Evolutionary conservation across 2,888 invertebrate genomes (phyloP).

Genomic region (Eupelmus urozonus): DNA sequence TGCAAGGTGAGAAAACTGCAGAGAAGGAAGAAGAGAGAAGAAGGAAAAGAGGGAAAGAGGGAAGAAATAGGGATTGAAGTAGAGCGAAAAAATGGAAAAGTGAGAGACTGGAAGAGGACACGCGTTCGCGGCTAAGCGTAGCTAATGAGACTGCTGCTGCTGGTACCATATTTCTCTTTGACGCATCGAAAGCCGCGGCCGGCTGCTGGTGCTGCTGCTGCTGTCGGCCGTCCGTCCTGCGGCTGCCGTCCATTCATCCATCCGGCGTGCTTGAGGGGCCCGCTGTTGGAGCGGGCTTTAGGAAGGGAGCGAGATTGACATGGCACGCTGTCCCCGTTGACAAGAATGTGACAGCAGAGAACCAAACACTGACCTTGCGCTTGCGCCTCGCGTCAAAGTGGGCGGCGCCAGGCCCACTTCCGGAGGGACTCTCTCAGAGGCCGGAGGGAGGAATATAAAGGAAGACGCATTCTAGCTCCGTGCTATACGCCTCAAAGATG

Average conservation of each 20-base stretch:
- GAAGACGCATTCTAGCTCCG: not conserved
- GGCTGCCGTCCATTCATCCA: conserved; percentile 65
- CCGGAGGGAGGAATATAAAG: conserved; percentile 1
- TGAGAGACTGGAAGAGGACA: conserved; percentile 63
- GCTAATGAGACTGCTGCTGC: conserved; percentile 75
- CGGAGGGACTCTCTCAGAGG: not conserved
- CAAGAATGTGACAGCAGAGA: conserved; percentile 77
- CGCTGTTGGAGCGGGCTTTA: conserved; percentile 66
- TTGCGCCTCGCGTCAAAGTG: conserved; percentile 58
- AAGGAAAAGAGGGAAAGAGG: conserved; percentile 2
- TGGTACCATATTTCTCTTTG: conserved; percentile 77
- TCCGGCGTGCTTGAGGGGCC: conserved; percentile 32
- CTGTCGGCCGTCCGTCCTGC: conserved; percentile 64
- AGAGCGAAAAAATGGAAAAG: conserved; percentile 58
- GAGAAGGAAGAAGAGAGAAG: not conserved
- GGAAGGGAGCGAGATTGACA: conserved; percentile 72
- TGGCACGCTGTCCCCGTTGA: conserved; percentile 75
- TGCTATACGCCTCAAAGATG: no score
- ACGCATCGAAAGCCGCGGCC: conserved; percentile 74
- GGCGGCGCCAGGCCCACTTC: conserved; percentile 62
- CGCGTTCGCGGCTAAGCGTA: conserved; percentile 71
- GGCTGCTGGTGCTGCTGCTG: conserved; percentile 52
- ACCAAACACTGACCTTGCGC: conserved; percentile 72
- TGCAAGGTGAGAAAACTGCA: no score
- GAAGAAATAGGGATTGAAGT: conserved; percentile 6